Evolutionary conservation across 2,113 vertebrate genomes (phyloP), one percentile per base, ranked within the genome.

Genomic region (Alethe castanea): DNA sequence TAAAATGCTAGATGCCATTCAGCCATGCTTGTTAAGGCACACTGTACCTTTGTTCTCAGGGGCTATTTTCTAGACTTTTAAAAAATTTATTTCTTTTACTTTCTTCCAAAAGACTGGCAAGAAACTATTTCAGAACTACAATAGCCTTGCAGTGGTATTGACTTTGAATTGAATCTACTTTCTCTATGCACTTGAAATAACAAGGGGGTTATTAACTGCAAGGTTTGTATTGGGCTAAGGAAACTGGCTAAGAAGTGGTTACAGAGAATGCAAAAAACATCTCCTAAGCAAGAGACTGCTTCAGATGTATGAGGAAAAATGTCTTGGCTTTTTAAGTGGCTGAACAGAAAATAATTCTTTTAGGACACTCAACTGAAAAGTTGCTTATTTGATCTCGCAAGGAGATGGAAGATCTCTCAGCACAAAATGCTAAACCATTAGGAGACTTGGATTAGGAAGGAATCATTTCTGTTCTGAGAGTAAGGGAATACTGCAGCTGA

Each of bases 171-270:
- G 42, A 95, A 87, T 73, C 9, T 35, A 48, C 42, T 67, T 94
- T 90, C 71, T 83, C 23, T n/a, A 33, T 72, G 73, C 79, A 53
- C 83, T 90, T 94, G 93, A 92, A 90, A 83, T 73, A 83, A 71
- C 54, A 20, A 77, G 28, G 44, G 69, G 76, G 47, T 70, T 25
- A 15, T 92, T 94, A 91, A 85, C 71, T 40, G n/a, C 53, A 81
- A 38, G 28, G 24, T 62, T 81, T 73, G 19, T 59, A 48, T 45
- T 70, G 47, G 56, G 29, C 60, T 94, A 73, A 93, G 80, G 53
- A 92, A 93, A 90, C 18, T 23, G 33, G 83, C 44, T 74, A 71
- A 86, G 71, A 95, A 83, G 36, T 38, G n/a, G 48, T 69, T 73
- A 70, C 50, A 61, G 84, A 78, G 67, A 86, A 90, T 40, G 25